Conservation (phyloP, 2,888 invertebrate species). For the Drosophila cognata region DNA sequence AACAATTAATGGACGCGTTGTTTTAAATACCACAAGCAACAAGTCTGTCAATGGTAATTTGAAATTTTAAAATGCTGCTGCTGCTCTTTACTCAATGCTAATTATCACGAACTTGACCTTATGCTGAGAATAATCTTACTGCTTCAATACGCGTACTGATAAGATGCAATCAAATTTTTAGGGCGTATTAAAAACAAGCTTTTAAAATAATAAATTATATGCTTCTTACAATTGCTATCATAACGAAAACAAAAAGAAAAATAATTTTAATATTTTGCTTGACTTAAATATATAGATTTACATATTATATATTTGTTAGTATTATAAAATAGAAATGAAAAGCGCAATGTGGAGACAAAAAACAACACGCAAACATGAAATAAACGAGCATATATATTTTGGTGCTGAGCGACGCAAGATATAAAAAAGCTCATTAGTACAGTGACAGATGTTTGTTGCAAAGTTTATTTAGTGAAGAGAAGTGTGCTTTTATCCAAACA, state of each 20-base stretch:
- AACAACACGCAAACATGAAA: not conserved
- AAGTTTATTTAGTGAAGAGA: not conserved
- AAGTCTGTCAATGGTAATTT: constrained; percentile 63
- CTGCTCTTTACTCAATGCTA: constrained; percentile 83
- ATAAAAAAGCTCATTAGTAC: not conserved
- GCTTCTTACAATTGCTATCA: not conserved
- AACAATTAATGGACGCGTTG: constrained; percentile 65
- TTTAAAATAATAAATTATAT: not conserved
- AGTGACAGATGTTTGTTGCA: not conserved
- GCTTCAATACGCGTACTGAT: not conserved
- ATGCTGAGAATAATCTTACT: not conserved
- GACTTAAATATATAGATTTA: not conserved
- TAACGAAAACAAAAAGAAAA: not conserved
- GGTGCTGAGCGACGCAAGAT: not conserved
- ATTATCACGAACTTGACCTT: constrained; percentile 85
- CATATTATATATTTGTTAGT: not conserved
- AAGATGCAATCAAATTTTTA: constrained; percentile 2
- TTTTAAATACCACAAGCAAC: constrained; percentile 54
- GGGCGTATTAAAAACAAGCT: not conserved
- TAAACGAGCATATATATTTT: not conserved
- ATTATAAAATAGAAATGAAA: not conserved
- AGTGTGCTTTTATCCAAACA: constrained; percentile 11
- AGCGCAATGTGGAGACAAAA: not conserved
- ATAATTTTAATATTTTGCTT: not conserved
- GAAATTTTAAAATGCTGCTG: not conserved